Conservation (phyloP, 2,113 vertebrate species). For the Lophius piscatorius region DNA sequence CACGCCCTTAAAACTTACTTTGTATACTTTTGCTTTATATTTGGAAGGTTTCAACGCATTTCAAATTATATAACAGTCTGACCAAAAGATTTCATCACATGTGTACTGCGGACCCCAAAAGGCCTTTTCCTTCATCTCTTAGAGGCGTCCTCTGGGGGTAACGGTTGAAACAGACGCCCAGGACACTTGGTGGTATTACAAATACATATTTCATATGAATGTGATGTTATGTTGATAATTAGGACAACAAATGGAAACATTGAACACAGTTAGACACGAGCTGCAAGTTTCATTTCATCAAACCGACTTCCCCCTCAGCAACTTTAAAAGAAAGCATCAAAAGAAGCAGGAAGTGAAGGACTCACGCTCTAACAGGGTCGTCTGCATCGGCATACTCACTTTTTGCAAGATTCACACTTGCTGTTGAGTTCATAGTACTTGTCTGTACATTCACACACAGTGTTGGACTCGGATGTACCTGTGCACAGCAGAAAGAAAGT, state of each 20-base stretch:
- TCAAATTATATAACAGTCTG: no score
- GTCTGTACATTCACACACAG: constrained; percentile 61
- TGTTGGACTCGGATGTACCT: constrained; percentile 61
- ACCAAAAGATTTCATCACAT: no score
- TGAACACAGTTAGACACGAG: constrained; percentile 19
- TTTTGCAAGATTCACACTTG: constrained; percentile 58
- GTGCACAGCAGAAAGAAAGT: constrained; percentile 7
- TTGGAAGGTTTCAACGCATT: no score
- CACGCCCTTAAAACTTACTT: no score
- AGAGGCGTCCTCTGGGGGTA: no score
- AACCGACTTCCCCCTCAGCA: constrained; percentile 54
- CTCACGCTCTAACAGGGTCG: not conserved
- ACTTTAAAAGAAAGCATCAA: constrained; percentile 14
- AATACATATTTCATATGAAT: no score
- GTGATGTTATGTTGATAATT: constrained; percentile 45
- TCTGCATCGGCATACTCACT: constrained; percentile 57
- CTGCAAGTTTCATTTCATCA: constrained; percentile 62
- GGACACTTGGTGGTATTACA: no score
- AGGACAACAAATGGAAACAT: constrained; percentile 49
- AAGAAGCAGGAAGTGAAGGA: not conserved
- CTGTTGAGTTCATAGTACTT: constrained; percentile 35
- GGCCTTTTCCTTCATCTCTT: no score
- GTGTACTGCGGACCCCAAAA: no score
- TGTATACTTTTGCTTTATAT: no score
- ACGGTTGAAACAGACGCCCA: no score